These are phyloP conservation scores for Euglossa dilemma DNA, from an alignment of 1,140 invertebrate species.

Conservation along the genomic window DNA sequence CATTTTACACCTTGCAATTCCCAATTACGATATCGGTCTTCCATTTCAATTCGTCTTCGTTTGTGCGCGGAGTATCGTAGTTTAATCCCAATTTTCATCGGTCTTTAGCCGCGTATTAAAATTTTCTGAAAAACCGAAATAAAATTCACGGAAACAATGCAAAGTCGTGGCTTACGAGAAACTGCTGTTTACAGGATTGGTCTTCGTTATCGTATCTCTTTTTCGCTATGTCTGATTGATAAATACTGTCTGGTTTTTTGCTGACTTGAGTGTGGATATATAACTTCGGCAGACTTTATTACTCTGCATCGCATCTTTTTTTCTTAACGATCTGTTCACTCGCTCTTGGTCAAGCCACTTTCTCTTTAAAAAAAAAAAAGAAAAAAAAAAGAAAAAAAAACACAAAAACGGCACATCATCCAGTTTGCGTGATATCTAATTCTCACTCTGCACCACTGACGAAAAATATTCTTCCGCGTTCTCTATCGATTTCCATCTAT, in stretches of 20 bases:
- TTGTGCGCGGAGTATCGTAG: background rate
- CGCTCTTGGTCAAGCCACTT: constrained; percentile 59
- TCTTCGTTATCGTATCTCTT: constrained; percentile 34
- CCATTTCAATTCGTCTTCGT: no score
- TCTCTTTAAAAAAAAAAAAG: constrained; percentile 63
- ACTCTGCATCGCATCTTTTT: constrained; percentile 57
- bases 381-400: no score
- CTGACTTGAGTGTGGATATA: constrained; percentile 63
- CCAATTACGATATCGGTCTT: no score
- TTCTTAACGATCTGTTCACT: constrained; percentile 62
- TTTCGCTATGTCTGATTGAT: constrained; percentile 55
- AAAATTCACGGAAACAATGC: background rate
- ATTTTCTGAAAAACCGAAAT: background rate
- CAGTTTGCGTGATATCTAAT: constrained; percentile 71
- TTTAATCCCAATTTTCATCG: background rate
- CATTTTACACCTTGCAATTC: background rate
- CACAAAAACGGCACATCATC: constrained; percentile 71
- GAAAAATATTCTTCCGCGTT: constrained; percentile 69
- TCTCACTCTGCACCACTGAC: constrained; percentile 72
- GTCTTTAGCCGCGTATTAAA: background rate
- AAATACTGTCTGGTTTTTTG: constrained; percentile 74
- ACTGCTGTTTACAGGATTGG: constrained; percentile 42
- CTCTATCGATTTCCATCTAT: constrained; percentile 64
- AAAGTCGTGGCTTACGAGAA: background rate
- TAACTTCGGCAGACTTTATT: constrained; percentile 55